phyloP scores from a whole-genome alignment of 2,113 vertebrate genomes.

The Scalopus aquaticus region DNA sequence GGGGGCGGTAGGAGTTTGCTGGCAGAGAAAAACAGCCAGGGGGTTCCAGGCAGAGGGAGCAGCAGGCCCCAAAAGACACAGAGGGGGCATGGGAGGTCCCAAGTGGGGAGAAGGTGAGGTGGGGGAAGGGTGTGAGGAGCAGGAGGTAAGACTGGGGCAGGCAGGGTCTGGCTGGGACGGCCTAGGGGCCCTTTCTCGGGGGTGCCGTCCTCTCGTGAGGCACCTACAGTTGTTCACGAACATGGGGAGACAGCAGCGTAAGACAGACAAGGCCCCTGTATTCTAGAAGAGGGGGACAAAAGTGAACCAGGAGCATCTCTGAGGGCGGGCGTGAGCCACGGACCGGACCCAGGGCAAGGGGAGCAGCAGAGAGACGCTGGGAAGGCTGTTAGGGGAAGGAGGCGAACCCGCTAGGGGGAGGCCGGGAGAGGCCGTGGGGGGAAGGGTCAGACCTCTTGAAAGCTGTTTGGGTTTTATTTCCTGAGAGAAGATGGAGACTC shows the following conservation, averaged over 20 bases:
- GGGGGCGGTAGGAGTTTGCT: not conserved
- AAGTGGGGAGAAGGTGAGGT: accelerated
- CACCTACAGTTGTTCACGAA: not conserved
- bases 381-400: no score
- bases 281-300: not conserved
- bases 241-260: not conserved
- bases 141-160: not conserved
- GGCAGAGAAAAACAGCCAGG: not conserved
- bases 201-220: accelerated
- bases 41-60: not conserved
- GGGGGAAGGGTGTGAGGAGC: not conserved
- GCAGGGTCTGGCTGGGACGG: not conserved
- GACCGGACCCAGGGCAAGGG: no score
- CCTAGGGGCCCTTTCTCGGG: not conserved
- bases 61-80: not conserved
- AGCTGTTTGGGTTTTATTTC: not conserved
- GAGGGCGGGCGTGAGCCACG: not conserved
- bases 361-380: no score
- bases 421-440: accelerated
- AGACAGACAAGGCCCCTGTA: not conserved
- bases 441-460: not conserved
- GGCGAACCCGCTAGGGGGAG: no score
- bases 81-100: accelerated
- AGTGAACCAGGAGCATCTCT: not conserved
- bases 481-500: not conserved